Evolutionary conservation across 1,140 invertebrate species (phyloP).

Genomic region (Gyrodactylus bullatarudis): DNA sequence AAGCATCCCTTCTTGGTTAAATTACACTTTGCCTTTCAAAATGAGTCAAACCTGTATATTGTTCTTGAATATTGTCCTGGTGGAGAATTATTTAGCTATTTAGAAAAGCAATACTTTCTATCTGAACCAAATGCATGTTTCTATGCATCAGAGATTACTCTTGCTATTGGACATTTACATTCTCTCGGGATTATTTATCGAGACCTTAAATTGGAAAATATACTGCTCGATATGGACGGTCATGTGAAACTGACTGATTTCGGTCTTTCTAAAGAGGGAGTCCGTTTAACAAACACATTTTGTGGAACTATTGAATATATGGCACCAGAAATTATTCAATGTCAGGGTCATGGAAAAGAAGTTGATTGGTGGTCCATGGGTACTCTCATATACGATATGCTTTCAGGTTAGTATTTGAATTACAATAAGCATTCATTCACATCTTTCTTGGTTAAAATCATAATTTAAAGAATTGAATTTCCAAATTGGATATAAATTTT

Average conservation of each 20-base stretch:
- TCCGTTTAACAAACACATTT: conserved; percentile 66
- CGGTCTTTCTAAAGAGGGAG: conserved; percentile 82
- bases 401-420: conserved; percentile 17
- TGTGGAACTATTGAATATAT: conserved; percentile 87
- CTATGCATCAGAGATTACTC: conserved; percentile 58
- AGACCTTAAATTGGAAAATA: conserved; percentile 67
- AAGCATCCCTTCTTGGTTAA: conserved; percentile 53
- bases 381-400: conserved; percentile 10
- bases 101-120: conserved; percentile 15
- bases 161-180: conserved; percentile 57
- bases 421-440: too few relatives aligned
- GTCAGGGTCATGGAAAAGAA: neutral
- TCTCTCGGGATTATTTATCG: conserved; percentile 32
- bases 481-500: too few relatives aligned
- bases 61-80: conserved; percentile 69
- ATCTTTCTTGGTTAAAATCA: too few relatives aligned
- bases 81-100: conserved; percentile 58
- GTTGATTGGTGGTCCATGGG: conserved; percentile 6
- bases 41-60: conserved; percentile 52
- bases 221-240: conserved; percentile 34
- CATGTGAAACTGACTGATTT: conserved; percentile 80
- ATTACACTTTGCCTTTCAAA: conserved; percentile 68
- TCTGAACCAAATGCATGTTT: conserved; percentile 18
- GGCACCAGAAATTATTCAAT: conserved; percentile 43
- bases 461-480: too few relatives aligned